Base-by-base conservation (phyloP, 2,888 invertebrate genomes). In the Gibbula magus region DNA sequence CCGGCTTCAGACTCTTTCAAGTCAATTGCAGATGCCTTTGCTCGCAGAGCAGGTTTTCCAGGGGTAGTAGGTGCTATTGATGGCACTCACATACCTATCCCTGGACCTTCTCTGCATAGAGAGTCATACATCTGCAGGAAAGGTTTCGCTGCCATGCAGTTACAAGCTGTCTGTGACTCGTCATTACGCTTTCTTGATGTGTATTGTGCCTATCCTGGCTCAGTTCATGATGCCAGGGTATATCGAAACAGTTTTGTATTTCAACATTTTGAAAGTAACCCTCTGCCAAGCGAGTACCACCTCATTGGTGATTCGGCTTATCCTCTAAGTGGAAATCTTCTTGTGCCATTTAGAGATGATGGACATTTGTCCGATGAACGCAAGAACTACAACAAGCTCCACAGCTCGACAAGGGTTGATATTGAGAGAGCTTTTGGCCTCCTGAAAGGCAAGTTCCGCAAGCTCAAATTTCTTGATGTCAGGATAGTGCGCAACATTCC, bases 231-330 rank as follows among this genome's bases (percentile, higher is more conserved):
- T 35, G 67, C 77, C n/a, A 7, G 77, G 32, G 80, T 77, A 5
- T 80, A 77, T 32, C 3, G 54, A 18, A 56, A 75, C 13, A 61
- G 75, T n/a, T n/a, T n/a, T n/a, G n/a, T n/a, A n/a, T n/a, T n/a
- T n/a, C n/a, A n/a, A n/a, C n/a, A n/a, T n/a, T n/a, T n/a, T n/a
- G n/a, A n/a, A 13, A 45, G 45, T 45, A 45, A 10, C 45, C 10
- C 13, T 35, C 45, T 79, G 10, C 74, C 75, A 52, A 22, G 8
- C n/a, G 18, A 53, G 13, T 81, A 56, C 53, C 82, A 83, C 53
- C 18, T 84, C 5, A 54, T 83, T 54, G 81, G 77, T 22, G 82
- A 83, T 74, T 22, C 53, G 16, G 81, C 84, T 13, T 84, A 79
- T 54, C 80, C 82, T 10, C n/a, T n/a, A n/a, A n/a, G n/a, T n/a